These are phyloP conservation scores for Eubasilissa regina DNA, from an alignment of 1,140 invertebrate genomes.

Conservation along the genomic window DNA sequence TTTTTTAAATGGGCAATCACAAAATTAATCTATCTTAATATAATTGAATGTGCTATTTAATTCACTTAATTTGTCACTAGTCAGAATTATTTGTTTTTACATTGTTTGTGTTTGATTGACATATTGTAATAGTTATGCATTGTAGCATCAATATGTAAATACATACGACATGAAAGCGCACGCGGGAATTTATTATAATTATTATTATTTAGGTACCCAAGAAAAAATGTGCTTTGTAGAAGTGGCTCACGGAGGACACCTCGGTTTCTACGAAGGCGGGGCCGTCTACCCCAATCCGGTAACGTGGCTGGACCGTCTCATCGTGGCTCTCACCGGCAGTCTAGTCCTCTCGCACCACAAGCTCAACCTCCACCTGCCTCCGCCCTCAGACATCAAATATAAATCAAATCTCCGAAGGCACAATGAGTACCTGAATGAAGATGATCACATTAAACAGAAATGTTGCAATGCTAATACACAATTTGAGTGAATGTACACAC, in stretches of 20 bases:
- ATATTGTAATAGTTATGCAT: no score
- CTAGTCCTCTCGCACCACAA: constrained; percentile 76
- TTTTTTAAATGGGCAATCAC: neutral
- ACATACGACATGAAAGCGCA: neutral
- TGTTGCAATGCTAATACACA: constrained; percentile 41
- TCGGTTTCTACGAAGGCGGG: constrained; percentile 94
- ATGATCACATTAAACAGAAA: constrained; percentile 38
- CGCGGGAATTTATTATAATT: constrained; percentile 35
- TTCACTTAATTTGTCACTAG: no score
- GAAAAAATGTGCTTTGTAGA: constrained; percentile 83
- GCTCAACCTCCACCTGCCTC: constrained; percentile 40
- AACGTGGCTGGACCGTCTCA: constrained; percentile 90
- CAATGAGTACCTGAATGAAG: constrained; percentile 45
- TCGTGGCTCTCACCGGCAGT: constrained; percentile 83
- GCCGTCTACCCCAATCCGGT: constrained; percentile 87
- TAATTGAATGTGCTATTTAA: no score
- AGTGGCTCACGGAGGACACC: constrained; percentile 90
- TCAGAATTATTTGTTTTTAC: no score
- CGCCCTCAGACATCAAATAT: constrained; percentile 40
- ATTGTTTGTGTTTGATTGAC: no score
- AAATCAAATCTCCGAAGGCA: constrained; percentile 49
- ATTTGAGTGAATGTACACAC: constrained; percentile 9
- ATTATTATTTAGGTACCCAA: constrained; percentile 75
- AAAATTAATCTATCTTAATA: no score
- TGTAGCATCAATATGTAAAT: neutral